These are phyloP conservation scores for Herminia tarsipennalis DNA, from an alignment of 2,888 invertebrate species.

Conservation along the genomic window DNA sequence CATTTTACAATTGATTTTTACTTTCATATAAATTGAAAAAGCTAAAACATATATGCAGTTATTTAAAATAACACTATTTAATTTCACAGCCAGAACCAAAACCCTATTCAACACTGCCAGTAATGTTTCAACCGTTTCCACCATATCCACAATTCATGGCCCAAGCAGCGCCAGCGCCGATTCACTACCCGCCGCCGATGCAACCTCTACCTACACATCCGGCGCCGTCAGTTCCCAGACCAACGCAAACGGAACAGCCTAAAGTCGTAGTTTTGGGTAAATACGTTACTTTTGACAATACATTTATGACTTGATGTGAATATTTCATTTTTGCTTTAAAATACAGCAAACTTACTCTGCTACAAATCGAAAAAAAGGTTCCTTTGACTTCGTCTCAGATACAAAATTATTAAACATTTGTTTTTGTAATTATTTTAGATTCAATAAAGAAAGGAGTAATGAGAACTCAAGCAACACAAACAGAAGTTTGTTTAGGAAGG, in stretches of 20 bases:
- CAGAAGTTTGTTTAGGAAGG: constrained; percentile 90
- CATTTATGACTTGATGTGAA: no score
- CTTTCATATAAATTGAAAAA: no score
- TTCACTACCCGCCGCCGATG: constrained; percentile 77
- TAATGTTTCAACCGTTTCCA: constrained; percentile 77
- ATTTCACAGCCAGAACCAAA: constrained; percentile 80
- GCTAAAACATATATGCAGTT: no score
- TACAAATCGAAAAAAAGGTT: no score
- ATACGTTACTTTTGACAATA: no score
- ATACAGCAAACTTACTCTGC: no score
- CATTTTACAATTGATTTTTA: no score
- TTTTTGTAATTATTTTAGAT: constrained; percentile 88
- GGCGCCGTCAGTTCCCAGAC: constrained; percentile 54
- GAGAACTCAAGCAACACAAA: constrained; percentile 97
- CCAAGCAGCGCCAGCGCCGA: constrained; percentile 64
- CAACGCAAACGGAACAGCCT: constrained; percentile 73
- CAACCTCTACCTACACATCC: constrained; percentile 66
- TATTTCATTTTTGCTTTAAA: no score
- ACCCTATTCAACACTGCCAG: constrained; percentile 73
- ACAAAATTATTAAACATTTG: background rate
- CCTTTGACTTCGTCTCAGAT: no score
- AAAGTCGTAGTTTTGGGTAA: constrained; percentile 86
- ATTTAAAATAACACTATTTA: constrained; percentile 1
- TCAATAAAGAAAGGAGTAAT: constrained; percentile 93
- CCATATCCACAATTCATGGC: constrained; percentile 73